Conservation (phyloP, 2,888 invertebrate species). For the Drosophila seclusa region DNA sequence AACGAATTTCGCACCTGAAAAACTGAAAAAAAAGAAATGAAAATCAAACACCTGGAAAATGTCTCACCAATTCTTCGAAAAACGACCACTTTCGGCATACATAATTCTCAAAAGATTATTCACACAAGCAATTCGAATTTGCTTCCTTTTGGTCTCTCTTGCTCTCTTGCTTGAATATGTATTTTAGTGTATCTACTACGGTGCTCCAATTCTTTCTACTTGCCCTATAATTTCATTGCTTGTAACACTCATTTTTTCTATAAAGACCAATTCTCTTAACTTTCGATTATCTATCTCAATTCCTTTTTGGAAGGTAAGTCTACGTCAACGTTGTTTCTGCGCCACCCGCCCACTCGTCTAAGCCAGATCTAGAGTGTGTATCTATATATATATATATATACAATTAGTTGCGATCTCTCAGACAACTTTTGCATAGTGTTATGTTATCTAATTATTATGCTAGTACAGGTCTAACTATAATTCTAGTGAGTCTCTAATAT, state of each 20-base stretch:
- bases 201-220: slow-evolving; percentile 40
- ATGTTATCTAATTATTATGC: slow-evolving; percentile 29
- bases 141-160: slow-evolving; percentile 45
- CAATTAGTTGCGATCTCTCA: slow-evolving; percentile 18
- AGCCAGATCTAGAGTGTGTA: slow-evolving; percentile 4
- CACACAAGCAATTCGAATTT: slow-evolving; percentile 25
- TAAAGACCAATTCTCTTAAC: slow-evolving; percentile 36
- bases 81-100: slow-evolving; percentile 24
- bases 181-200: slow-evolving; percentile 21
- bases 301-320: slow-evolving; percentile 55
- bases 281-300: slow-evolving; percentile 17
- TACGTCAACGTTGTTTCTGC: slow-evolving; percentile 39
- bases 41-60: slow-evolving; percentile 17
- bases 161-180: slow-evolving; percentile 36
- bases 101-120: slow-evolving; percentile 17
- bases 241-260: slow-evolving; percentile 34
- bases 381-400: not conserved
- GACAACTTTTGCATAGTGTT: slow-evolving; percentile 23
- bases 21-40: not conserved
- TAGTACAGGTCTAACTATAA: slow-evolving; percentile 61
- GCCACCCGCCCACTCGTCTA: slow-evolving; percentile 4
- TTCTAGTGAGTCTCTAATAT: slow-evolving; percentile 52
- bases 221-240: slow-evolving; percentile 46
- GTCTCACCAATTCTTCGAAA: slow-evolving; percentile 15
- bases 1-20: slow-evolving; percentile 30